Conservation (phyloP, 2,797 vertebrate species). For the Sebastes hubbsi region DNA sequence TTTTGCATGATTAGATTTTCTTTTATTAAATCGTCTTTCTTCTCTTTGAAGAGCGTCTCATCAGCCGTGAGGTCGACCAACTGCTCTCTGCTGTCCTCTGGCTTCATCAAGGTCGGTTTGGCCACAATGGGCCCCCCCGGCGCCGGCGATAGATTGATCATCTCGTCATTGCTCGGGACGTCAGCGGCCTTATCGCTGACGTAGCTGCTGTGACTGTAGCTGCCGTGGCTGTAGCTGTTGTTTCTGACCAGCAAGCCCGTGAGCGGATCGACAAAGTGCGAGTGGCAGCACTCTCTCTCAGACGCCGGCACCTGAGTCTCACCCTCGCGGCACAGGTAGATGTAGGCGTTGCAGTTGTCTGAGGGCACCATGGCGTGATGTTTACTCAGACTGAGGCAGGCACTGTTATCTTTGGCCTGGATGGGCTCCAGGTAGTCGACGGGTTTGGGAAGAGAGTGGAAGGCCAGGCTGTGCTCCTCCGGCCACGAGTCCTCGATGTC, state of each 20-base stretch:
- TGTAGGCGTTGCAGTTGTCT: constrained; percentile 74
- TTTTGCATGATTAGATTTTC: constrained; percentile 53
- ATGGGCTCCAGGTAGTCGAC: constrained; percentile 74
- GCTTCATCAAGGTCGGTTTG: constrained; percentile 60
- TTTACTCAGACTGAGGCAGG: constrained; percentile 75
- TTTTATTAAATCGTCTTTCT: constrained; percentile 55
- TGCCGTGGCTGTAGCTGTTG: constrained; percentile 63
- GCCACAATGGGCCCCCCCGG: constrained; percentile 72
- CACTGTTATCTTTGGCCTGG: constrained; percentile 77
- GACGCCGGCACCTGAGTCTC: constrained; percentile 65
- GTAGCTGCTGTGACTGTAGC: constrained; percentile 68
- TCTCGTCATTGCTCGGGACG: constrained; percentile 66
- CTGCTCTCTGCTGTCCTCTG: constrained; percentile 54
- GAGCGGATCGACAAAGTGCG: constrained; percentile 83
- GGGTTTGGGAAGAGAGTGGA: constrained; percentile 73
- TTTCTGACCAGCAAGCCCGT: constrained; percentile 80
- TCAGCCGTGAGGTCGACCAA: constrained; percentile 63
- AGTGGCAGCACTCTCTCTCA: constrained; percentile 75
- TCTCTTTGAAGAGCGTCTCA: constrained; percentile 31
- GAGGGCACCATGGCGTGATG: constrained; percentile 67
- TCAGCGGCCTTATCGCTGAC: constrained; percentile 71
- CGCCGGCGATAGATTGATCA: constrained; percentile 73
- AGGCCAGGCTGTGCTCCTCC: constrained; percentile 72
- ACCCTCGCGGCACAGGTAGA: constrained; percentile 79
- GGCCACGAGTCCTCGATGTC: constrained; percentile 86